Percentiles rank a stretch among this genome's conserved stretches.
Conservation (phyloP, 2,113 vertebrate species). For the Notechis scutatus region DNA sequence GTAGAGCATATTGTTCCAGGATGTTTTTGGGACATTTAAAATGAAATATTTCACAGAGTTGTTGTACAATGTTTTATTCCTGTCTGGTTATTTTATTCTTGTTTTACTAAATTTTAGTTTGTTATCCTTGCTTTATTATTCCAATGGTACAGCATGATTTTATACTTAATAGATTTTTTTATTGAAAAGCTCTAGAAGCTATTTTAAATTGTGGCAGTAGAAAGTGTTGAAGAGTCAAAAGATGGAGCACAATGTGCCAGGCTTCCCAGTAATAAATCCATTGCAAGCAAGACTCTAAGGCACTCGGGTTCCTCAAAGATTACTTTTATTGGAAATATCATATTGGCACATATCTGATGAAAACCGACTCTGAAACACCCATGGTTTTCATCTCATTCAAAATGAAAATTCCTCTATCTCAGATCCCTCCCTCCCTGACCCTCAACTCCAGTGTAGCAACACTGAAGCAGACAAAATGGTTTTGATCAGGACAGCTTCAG, state of each 20-base stretch:
- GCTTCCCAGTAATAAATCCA: no score
- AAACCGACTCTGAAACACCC: no score
- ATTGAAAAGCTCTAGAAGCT: background rate
- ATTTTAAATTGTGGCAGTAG: background rate
- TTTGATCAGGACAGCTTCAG: no score
- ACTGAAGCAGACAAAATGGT: no score
- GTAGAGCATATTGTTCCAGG: background rate
- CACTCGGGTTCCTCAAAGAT: no score
- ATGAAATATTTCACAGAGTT: background rate
- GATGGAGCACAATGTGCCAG: background rate
- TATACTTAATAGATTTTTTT: background rate
- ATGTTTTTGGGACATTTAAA: background rate
- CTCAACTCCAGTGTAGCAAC: no score
- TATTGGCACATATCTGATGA: no score
- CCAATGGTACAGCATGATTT: background rate
- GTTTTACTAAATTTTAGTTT: background rate
- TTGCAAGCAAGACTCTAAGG: no score
- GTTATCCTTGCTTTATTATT: background rate
- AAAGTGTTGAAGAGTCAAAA: background rate
- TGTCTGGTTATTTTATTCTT: background rate
- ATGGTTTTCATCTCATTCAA: no score
- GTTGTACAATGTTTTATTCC: background rate
- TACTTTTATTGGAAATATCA: no score
- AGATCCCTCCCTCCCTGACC: no score
- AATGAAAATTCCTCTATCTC: no score